Conservation (phyloP, 1,140 invertebrate genomes). For the Drosophila rufa region DNA sequence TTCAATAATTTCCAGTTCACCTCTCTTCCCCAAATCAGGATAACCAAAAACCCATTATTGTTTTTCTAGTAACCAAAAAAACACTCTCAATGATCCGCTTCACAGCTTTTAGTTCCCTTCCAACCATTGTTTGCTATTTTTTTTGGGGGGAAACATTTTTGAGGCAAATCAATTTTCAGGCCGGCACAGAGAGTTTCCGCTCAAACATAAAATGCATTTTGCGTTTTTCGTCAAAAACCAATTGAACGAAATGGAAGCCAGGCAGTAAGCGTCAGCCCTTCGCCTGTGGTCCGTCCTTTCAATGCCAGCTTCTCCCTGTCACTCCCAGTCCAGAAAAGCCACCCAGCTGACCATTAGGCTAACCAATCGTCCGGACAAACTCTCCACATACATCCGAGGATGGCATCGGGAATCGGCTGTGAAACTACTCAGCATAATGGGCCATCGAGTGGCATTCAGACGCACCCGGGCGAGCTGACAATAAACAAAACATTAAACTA, state of each 20-base stretch:
- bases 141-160: slow-evolving; percentile 4
- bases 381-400: slow-evolving; percentile 18
- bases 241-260: slow-evolving; percentile 67
- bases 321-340: slow-evolving; percentile 5
- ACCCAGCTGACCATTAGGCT: slow-evolving; percentile 57
- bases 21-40: too few species aligned
- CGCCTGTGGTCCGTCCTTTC: slow-evolving; percentile 33
- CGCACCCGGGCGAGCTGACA: slow-evolving; percentile 66
- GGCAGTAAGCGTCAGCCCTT: slow-evolving; percentile 26
- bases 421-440: slow-evolving; percentile 82
- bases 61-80: slow-evolving; percentile 1
- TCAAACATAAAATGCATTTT: slow-evolving; percentile 61
- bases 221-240: slow-evolving; percentile 61
- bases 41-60: background rate
- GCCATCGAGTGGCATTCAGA: slow-evolving; percentile 76
- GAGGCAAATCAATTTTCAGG: slow-evolving; percentile 31
- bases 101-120: background rate
- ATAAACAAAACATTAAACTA: slow-evolving; percentile 84
- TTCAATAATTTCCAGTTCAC: background rate
- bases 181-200: background rate
- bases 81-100: slow-evolving; percentile 1
- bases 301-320: slow-evolving; percentile 37
- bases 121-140: background rate
- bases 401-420: slow-evolving; percentile 52
- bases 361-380: slow-evolving; percentile 64